Conservation (phyloP, 2,113 vertebrate species). For the Xyrauchen texanus region DNA sequence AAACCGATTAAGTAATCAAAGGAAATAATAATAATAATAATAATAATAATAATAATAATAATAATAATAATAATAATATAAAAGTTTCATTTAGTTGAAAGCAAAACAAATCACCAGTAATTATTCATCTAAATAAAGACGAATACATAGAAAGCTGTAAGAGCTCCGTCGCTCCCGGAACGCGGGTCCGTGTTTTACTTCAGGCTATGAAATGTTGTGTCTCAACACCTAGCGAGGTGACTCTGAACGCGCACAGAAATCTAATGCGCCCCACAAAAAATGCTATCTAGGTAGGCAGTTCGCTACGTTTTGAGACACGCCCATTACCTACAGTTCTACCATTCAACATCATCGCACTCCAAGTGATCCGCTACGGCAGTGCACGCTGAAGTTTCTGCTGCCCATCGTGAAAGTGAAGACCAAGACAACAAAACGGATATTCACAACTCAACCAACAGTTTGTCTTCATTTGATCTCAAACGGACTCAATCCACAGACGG, state of each 20-base stretch:
- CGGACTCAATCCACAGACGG: neutral
- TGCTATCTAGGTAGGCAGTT: neutral
- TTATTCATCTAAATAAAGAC: no score
- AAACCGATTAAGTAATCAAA: no score
- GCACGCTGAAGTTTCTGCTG: slow-evolving; percentile 57
- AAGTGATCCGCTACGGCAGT: slow-evolving; percentile 13
- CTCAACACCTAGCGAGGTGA: neutral
- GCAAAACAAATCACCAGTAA: no score
- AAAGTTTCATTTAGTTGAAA: neutral
- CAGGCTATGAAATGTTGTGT: slow-evolving; percentile 36
- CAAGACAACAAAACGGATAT: slow-evolving; percentile 37
- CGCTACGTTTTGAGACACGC: neutral
- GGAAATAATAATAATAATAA: no score
- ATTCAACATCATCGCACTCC: slow-evolving; percentile 14
- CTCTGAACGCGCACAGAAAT: no score
- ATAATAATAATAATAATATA: no score
- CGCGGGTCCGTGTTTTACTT: slow-evolving; percentile 76
- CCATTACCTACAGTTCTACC: neutral
- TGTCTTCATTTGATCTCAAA: slow-evolving; percentile 10
- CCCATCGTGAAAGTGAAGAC: slow-evolving; percentile 47
- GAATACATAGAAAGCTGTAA: no score
- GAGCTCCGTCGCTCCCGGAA: slow-evolving; percentile 61
- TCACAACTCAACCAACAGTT: slow-evolving; percentile 12
- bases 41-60: no score
- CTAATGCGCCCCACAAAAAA: neutral